phyloP scores from a whole-genome alignment of 2,113 vertebrate species.

The Genyomyrus donnyi region DNA sequence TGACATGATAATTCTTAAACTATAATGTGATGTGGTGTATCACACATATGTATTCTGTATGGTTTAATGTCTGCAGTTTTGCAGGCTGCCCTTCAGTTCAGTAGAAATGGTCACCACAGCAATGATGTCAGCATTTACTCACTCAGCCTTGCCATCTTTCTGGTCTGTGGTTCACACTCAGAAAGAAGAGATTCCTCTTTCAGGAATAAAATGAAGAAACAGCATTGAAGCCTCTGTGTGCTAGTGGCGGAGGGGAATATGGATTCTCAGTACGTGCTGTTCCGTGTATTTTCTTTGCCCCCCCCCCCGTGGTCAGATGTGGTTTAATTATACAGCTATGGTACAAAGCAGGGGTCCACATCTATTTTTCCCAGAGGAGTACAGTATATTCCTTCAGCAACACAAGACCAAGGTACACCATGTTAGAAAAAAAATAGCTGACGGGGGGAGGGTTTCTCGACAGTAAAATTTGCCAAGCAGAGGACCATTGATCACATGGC shows the following conservation, averaged over 20 bases:
- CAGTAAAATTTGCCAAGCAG: background rate
- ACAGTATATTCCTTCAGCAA: background rate
- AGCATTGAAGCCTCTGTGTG: background rate
- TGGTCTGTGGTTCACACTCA: background rate
- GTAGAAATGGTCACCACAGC: background rate
- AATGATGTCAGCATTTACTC: background rate
- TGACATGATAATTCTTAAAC: background rate
- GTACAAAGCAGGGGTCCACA: background rate
- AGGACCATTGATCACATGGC: background rate
- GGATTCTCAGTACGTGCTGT: background rate
- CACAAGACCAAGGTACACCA: background rate
- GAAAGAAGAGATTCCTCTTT: background rate
- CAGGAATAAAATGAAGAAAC: background rate
- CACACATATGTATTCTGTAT: background rate
- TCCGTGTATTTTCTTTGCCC: background rate
- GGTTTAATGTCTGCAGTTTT: background rate
- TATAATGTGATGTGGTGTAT: background rate
- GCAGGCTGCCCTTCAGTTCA: background rate
- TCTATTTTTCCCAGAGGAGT: background rate
- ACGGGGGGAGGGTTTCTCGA: background rate
- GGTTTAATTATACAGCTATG: background rate
- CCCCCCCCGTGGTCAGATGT: background rate
- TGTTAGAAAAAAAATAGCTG: background rate
- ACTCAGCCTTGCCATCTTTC: background rate
- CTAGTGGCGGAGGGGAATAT: background rate